phyloP scores from a whole-genome alignment of 30 jellyfish, hydroid and myxozoan species.

The Turritopsis dohrnii region DNA sequence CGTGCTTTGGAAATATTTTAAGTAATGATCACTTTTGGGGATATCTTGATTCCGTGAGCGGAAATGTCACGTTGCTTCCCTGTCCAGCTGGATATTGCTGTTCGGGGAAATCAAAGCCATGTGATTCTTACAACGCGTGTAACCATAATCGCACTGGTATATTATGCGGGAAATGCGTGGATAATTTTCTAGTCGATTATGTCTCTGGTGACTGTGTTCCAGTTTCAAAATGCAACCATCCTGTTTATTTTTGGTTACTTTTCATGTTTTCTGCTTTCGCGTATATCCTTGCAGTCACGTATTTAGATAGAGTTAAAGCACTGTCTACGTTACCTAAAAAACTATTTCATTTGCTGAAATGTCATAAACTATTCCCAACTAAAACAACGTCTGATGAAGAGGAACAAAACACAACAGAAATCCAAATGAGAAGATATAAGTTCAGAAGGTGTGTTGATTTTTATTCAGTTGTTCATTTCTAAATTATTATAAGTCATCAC shows the following conservation, averaged over 20 bases:
- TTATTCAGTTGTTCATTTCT: too few species aligned
- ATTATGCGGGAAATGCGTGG: constrained; percentile 32
- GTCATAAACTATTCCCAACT: background rate
- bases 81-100: constrained; percentile 7
- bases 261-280: background rate
- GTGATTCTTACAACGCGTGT: constrained; percentile 21
- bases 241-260: background rate
- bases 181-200: constrained; percentile 17
- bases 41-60: background rate
- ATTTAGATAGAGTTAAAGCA: background rate
- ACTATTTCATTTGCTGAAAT: background rate
- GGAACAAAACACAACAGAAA: background rate
- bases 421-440: background rate
- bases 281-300: background rate
- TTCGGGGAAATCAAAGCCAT: background rate
- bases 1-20: background rate
- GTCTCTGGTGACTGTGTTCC: constrained; percentile 14
- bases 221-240: constrained; percentile 9
- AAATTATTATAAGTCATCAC: too few species aligned
- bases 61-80: background rate
- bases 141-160: constrained; percentile 15
- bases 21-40: constrained; percentile 8
- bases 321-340: background rate
- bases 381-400: background rate
- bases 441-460: too few species aligned